Evolutionary conservation across 2,888 invertebrate species (phyloP), one percentile per base, ranked within the genome.

Genomic region (Microctonus aethiopoides): DNA sequence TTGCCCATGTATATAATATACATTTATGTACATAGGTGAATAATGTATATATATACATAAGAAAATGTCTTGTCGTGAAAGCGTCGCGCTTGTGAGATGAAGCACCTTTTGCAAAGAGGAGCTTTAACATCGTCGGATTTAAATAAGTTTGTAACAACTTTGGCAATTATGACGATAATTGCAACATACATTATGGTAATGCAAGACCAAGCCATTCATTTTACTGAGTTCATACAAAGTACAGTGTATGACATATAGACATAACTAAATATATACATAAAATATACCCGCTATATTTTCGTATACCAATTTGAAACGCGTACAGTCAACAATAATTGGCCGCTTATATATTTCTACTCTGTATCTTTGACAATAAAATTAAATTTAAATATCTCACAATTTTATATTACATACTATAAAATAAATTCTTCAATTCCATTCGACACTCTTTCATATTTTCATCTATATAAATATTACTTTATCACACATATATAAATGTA

Each of bases 171-270:
- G 76, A 79, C 77, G 79, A 79, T 84, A 84, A 84, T 83, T 83
- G 80, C 81, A 78, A 81, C 82, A 81, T 82, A 80, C 79, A 82
- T 83, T 83, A 84, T 83, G 84, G 79, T 83, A 84, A 84, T 84
- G 77, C 72, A 72, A 68, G 74, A 68, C 77, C 32, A 56, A 74
- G 74, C 77, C 77, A 77, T 80, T 83, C 78, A 79, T 81, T 79
- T 79, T 67, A 13, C 73, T 72, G 73, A 73, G 76, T 81, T 78
- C 76, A 77, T 72, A 34, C 36, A 32, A 16, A 16, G 29, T 29
- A 56, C 29, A n/a, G 13, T 29, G 4, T 56, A 56, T n/a, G 13
- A 2, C n/a, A 24, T 24, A 11, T 10, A 10, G 11, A 56, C 26
- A 26, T 24, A 26, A 13, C 2, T 24, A 22, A 13, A 22, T 22